phyloP scores from a whole-genome alignment of 2,113 vertebrate species.

The Clarias magur region DNA sequence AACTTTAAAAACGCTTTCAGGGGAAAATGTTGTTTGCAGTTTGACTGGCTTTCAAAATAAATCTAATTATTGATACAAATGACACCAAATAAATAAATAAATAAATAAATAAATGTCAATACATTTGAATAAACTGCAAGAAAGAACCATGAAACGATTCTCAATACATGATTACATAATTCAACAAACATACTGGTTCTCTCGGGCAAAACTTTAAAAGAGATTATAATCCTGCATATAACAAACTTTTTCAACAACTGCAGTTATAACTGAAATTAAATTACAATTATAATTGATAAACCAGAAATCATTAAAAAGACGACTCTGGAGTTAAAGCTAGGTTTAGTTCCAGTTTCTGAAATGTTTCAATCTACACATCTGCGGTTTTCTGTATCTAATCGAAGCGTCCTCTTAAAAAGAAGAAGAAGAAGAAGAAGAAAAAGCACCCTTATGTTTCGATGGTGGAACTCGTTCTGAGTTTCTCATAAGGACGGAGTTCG shows the following conservation, averaged over 20 bases:
- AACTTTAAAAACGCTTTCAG: not conserved
- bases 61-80: no score
- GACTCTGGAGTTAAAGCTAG: no score
- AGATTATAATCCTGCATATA: not conserved
- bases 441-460: not conserved
- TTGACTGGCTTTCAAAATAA: not conserved
- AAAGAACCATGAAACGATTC: no score
- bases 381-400: not conserved
- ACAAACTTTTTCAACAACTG: no score
- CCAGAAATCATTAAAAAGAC: no score
- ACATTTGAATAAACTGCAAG: no score
- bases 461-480: not conserved
- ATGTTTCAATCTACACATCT: not conserved
- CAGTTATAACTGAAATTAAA: not conserved
- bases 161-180: no score
- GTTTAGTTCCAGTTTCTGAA: not conserved
- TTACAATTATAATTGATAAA: no score
- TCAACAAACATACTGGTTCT: not conserved
- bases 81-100: no score
- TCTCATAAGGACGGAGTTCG: not conserved
- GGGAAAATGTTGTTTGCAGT: not conserved
- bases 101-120: no score
- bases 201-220: not conserved
- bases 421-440: not conserved
- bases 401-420: conserved; percentile 22